Evolutionary conservation across 2,797 vertebrate species (phyloP), one percentile per base, ranked within the genome.

Genomic region (Arrhamphus sclerolepis): DNA sequence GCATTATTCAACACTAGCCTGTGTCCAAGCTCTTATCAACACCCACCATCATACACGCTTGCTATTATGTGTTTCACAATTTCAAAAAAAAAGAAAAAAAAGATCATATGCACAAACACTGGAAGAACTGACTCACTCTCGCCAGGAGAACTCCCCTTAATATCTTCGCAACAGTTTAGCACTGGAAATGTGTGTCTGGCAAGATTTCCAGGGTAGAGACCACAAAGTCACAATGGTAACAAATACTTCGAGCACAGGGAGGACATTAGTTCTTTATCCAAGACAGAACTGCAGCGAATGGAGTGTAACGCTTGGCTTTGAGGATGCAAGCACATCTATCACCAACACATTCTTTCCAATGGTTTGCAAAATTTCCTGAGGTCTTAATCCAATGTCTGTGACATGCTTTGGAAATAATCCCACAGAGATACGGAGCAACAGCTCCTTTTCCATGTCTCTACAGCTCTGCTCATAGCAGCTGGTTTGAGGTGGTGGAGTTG

Each of bases 101-200:
- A 19, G 28, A 0, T 72, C 57, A 56, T 43, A 65, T 18, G 47
- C 78, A 63, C 51, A 77, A 77, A 76, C 71, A 71, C 47, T 75
- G 82, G 83, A 84, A 82, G 72, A 66, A 81, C 51, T 86, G 82
- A 89, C 82, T 90, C 84, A 83, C 51, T 17, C 80, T 73, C 7
- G 83, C 79, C 79, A 64, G 77, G 79, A 82, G 83, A 83, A 68
- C 54, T 67, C 61, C 53, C 55, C 65, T 60, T 29, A 14, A 54
- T 66, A 55, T 74, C 66, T 46, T 73, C 69, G 78, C 81, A 78
- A 75, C 75, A 78, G 58, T 68, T 69, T 70, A 69, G 56, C 62
- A 43, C 59, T 81, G 62, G 62, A 58, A 70, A 81, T 79, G 19
- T 77, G 66, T 4, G 64, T 40, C 70, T 72, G 78, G 73, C 65